These are phyloP conservation scores for Amaurobius ferox DNA, from an alignment of 2,888 invertebrate genomes.

Conservation along the genomic window DNA sequence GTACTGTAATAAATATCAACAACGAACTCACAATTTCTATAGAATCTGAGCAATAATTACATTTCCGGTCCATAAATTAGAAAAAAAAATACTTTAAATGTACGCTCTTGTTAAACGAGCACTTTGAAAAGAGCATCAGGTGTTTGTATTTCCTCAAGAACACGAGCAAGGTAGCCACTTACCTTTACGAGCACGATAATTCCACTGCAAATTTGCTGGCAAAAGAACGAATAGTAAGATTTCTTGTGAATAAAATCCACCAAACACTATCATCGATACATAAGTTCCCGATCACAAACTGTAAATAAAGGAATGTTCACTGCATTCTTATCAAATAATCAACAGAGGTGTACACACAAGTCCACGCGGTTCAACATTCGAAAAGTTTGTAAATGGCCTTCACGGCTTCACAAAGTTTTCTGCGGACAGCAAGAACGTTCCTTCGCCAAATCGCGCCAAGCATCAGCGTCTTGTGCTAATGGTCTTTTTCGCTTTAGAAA, in stretches of 20 bases:
- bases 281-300: neutral
- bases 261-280: neutral
- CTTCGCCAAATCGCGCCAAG: neutral
- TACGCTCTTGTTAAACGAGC: too few relatives aligned
- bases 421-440: neutral
- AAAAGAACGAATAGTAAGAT: neutral
- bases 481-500: neutral
- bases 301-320: neutral
- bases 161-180: neutral
- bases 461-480: neutral
- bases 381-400: constrained; percentile 4
- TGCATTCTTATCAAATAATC: neutral
- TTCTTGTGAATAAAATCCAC: neutral
- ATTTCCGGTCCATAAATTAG: too few relatives aligned
- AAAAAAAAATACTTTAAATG: too few relatives aligned
- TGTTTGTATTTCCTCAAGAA: neutral
- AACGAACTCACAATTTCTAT: too few relatives aligned
- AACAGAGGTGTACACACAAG: neutral
- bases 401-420: neutral
- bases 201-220: neutral
- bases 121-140: too few relatives aligned
- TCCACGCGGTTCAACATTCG: neutral
- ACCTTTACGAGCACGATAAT: neutral
- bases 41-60: too few relatives aligned
- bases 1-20: too few relatives aligned